phyloP scores from a whole-genome alignment of 2,113 vertebrate genomes.

The Xenopus borealis region DNA sequence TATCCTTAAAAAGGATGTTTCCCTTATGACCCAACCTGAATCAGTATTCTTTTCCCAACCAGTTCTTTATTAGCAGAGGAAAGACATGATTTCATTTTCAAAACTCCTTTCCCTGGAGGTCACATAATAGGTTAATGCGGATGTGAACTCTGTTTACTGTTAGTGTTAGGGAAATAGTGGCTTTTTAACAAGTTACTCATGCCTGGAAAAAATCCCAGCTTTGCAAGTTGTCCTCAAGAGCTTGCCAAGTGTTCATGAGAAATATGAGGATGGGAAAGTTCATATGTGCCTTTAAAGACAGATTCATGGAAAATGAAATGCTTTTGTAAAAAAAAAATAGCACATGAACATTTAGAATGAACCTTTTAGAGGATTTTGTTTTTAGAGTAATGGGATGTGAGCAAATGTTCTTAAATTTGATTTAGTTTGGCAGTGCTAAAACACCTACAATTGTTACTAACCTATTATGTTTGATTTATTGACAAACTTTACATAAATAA shows the following conservation, averaged over 20 bases:
- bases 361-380: background rate
- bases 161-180: slow-evolving; percentile 92
- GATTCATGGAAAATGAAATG: slow-evolving; percentile 77
- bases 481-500: no score
- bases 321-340: background rate
- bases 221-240: slow-evolving; percentile 88
- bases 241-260: slow-evolving; percentile 98
- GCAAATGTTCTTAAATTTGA: background rate
- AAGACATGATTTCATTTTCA: slow-evolving; percentile 61
- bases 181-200: slow-evolving; percentile 97
- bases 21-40: slow-evolving; percentile 27
- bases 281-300: slow-evolving; percentile 82
- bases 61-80: slow-evolving; percentile 71
- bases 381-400: background rate
- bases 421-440: background rate
- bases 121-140: slow-evolving; percentile 72
- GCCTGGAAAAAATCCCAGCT: slow-evolving; percentile 87
- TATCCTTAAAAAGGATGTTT: slow-evolving; percentile 4
- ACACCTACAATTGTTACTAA: background rate
- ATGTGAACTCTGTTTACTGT: slow-evolving; percentile 81
- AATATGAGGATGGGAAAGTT: slow-evolving; percentile 91
- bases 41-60: slow-evolving; percentile 35
- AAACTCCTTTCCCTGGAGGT: slow-evolving; percentile 62
- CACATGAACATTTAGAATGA: background rate
- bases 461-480: no score